A percentile compares a stretch with the other conserved stretches of the same genome.
Evolutionary conservation across 2,797 vertebrate species (phyloP).

Genomic region (Sphenopsis melanotis): DNA sequence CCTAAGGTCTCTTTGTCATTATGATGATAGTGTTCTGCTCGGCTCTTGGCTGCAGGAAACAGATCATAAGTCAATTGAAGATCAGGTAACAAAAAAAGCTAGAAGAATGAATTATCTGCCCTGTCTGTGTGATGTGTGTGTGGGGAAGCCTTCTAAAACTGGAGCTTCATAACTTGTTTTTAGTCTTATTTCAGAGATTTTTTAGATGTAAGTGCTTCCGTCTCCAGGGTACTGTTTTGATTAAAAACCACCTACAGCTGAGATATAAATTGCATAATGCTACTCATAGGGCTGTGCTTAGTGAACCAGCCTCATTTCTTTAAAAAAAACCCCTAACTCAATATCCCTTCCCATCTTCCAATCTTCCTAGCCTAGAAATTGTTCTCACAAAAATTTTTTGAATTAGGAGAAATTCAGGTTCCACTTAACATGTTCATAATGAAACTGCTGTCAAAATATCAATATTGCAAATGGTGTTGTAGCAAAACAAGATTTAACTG

Average conservation of each 20-base stretch:
- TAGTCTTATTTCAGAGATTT: neutral
- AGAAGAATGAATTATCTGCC: neutral
- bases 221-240: neutral
- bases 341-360: accelerated
- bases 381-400: neutral
- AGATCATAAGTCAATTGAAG: constrained; percentile 97
- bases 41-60: constrained; percentile 99
- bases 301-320: neutral
- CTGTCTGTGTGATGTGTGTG: neutral
- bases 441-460: neutral
- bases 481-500: neutral
- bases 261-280: neutral
- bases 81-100: constrained; percentile 82
- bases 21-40: constrained; percentile 97
- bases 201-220: neutral
- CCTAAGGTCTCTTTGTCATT: constrained; percentile 95
- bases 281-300: neutral
- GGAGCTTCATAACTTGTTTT: neutral
- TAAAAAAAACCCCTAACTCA: neutral
- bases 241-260: neutral
- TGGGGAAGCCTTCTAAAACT: neutral
- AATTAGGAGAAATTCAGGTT: neutral
- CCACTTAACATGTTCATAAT: neutral
- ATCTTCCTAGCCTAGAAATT: neutral
- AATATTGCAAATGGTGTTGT: neutral